Conservation (phyloP, 2,797 vertebrate species). For the Lutjanus campechanus region DNA sequence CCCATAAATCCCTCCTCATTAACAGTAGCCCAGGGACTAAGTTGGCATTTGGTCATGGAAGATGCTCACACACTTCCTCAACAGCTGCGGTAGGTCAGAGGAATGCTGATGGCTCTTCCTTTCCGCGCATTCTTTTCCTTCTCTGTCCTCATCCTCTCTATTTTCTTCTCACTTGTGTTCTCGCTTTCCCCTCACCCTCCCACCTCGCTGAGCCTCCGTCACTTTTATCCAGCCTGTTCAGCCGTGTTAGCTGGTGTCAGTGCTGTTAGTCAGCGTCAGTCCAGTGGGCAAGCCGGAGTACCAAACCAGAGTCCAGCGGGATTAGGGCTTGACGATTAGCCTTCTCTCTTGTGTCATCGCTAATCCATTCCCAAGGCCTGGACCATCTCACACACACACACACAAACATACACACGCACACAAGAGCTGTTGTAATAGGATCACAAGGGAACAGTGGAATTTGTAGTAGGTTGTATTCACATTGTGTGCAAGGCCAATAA, state of each 20-base stretch:
- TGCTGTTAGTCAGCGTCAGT: slow-evolving; percentile 48
- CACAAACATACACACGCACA: slow-evolving; percentile 2
- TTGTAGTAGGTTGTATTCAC: slow-evolving; percentile 42
- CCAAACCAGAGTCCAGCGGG: slow-evolving; percentile 61
- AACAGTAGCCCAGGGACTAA: slow-evolving; percentile 75
- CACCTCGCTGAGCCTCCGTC: slow-evolving; percentile 29
- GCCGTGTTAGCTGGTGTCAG: slow-evolving; percentile 51
- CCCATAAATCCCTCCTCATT: slow-evolving; percentile 81
- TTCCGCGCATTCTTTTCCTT: slow-evolving; percentile 29
- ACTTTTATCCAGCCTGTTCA: slow-evolving; percentile 60
- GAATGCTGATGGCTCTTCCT: slow-evolving; percentile 62
- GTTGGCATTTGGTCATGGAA: slow-evolving; percentile 78
- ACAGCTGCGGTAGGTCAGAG: slow-evolving; percentile 63
- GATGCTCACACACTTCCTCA: slow-evolving; percentile 63
- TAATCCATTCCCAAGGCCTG: slow-evolving; percentile 75
- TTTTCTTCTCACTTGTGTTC: slow-evolving; percentile 11
- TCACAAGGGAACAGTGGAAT: slow-evolving; percentile 66
- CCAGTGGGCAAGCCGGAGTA: slow-evolving; percentile 48
- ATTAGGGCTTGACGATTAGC: slow-evolving; percentile 79
- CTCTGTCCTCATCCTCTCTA: slow-evolving; percentile 20
- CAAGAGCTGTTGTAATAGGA: slow-evolving; percentile 69
- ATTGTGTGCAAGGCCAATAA: slow-evolving; percentile 21
- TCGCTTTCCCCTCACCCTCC: slow-evolving; percentile 7
- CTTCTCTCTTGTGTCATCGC: slow-evolving; percentile 72
- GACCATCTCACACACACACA: slow-evolving; percentile 39